These are phyloP conservation scores for Monomorium pharaonis DNA, from an alignment of 1,140 invertebrate species.

Conservation along the genomic window DNA sequence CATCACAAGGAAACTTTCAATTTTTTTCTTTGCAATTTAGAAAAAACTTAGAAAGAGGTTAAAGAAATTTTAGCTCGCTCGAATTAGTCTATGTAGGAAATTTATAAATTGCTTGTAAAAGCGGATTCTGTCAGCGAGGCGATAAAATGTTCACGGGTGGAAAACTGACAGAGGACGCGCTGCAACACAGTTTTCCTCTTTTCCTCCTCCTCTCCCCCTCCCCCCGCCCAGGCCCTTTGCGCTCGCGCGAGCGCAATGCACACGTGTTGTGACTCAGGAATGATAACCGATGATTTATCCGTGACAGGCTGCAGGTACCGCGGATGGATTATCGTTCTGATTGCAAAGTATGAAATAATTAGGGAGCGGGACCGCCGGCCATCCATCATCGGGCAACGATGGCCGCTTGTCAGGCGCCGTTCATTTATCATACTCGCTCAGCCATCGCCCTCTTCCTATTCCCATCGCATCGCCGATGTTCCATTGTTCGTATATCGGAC, in stretches of 20 bases:
- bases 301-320: constrained; percentile 82
- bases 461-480: constrained; percentile 78
- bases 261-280: constrained; percentile 76
- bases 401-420: constrained; percentile 83
- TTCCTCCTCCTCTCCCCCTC: not conserved
- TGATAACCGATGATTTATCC: constrained; percentile 85
- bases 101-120: not conserved
- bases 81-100: not conserved
- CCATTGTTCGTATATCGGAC: constrained; percentile 82
- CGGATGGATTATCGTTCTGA: constrained; percentile 85
- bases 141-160: not conserved
- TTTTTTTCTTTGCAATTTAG: not conserved
- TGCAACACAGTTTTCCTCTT: constrained; percentile 30
- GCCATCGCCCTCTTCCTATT: constrained; percentile 79
- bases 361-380: constrained; percentile 81
- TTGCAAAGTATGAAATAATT: constrained; percentile 87
- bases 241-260: constrained; percentile 49
- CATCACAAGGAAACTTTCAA: not conserved
- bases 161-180: not conserved
- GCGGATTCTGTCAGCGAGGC: not conserved
- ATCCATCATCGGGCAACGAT: constrained; percentile 84
- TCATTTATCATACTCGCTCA: constrained; percentile 85
- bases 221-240: not conserved
- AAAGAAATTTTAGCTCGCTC: not conserved
- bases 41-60: not conserved